Evolutionary conservation across 2,797 vertebrate species (phyloP), one percentile per base, ranked within the genome.

Genomic region (Catostomus latipinnis): DNA sequence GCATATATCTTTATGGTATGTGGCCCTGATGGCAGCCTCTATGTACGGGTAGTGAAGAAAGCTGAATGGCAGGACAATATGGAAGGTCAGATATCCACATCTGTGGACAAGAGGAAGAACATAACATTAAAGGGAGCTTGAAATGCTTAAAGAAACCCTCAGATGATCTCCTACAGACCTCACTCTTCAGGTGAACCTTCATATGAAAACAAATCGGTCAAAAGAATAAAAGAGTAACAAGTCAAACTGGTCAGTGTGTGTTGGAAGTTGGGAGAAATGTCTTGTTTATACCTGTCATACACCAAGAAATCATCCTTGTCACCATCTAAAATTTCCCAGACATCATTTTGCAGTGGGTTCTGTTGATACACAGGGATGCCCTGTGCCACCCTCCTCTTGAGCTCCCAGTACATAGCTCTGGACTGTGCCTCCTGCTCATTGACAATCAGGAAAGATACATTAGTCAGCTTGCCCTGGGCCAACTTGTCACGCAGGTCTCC

Each of bases 61-160:
- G 86, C 96, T 97, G 90, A 89, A 95, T 1, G 96, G 96, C 63
- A 97, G 75, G 53, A 95, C 93, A 70, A 97, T 91, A 60, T 98
- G 96, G 90, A 96, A 98, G 62, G 95, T 95, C 81, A 98, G 91
- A 74, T 88, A 90, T 46, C 95, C 95, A 10, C 96, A 98, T 72
- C 96, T 98, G 87, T 0, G 1, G 18, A 45, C 11, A 65, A 62
- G 12, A 63, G 22, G 3, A 34, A 1, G 6, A 57, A 1, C 4
- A 57, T 8, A 14, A 50, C 8, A 10, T 8, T 10, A 1, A 61
- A 52, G 6, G 5, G 6, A 50, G 4, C 8, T n/a, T 50, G 53
- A 8, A 53, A 48, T 16, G 10, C 9, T 58, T 16, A 53, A 58
- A n/a, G 12, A 49, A 72, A 22, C 46, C 1, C 5, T 60, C 71